Evolutionary conservation across 30 jellyfish, hydroid and myxozoan genomes (phyloP), one percentile per base, ranked within the genome.

Genomic region (Pseudorhiza aurosa): DNA sequence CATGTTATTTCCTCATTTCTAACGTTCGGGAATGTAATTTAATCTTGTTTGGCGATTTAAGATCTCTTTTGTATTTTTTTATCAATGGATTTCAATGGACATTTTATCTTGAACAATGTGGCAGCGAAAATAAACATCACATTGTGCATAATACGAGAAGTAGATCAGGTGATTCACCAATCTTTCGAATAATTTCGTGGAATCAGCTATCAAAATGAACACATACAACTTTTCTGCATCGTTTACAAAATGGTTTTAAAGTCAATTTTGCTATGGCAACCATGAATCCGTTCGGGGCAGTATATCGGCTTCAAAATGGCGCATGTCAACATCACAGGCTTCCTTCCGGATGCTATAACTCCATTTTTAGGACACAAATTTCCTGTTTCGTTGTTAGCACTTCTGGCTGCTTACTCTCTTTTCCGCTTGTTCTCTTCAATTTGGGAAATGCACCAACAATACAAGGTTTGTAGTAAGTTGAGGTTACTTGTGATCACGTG

Each of bases 231-330:
- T n/a, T n/a, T n/a, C n/a, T n/a, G n/a, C n/a, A n/a, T n/a, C n/a
- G n/a, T n/a, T n/a, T n/a, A n/a, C n/a, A n/a, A n/a, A n/a, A n/a
- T n/a, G n/a, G n/a, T n/a, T n/a, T n/a, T n/a, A n/a, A n/a, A n/a
- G n/a, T n/a, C n/a, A n/a, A n/a, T n/a, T n/a, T n/a, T n/a, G n/a
- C n/a, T n/a, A n/a, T n/a, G n/a, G n/a, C n/a, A n/a, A n/a, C n/a
- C n/a, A n/a, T n/a, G n/a, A n/a, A n/a, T n/a, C n/a, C n/a, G n/a
- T n/a, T n/a, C n/a, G n/a, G n/a, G 31, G 46, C 85, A 22, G 4
- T 15, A 58, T 45, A 71, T n/a, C 30, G 86, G 86, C 72, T 53
- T 73, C 86, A 37, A 14, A 73, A 73, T 73, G 86, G 86, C n/a
- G 86, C 29, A 73, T 33, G 22, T 36, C 31, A 65, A 27, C 35